These are phyloP conservation scores for Aphrophora alni DNA, from an alignment of 2,888 invertebrate species.

Conservation along the genomic window DNA sequence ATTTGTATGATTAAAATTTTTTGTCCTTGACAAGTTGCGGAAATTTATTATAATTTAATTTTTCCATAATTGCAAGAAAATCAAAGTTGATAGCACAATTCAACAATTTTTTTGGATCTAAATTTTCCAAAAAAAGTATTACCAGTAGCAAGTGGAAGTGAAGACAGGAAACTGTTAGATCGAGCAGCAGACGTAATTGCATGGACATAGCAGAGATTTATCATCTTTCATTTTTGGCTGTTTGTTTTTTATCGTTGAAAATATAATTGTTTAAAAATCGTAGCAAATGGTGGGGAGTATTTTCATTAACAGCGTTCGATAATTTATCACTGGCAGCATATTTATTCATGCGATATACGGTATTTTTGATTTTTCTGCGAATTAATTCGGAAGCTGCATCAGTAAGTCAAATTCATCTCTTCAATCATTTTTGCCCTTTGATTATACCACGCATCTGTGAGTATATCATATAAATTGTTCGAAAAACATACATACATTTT, in stretches of 20 bases:
- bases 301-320: not conserved
- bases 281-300: not conserved
- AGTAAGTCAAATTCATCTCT: not conserved
- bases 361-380: not conserved
- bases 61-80: not conserved
- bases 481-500: conserved; percentile 3
- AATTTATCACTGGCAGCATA: conserved; percentile 2
- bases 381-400: not conserved
- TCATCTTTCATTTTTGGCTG: not conserved
- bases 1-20: conserved; percentile 26
- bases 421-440: not conserved
- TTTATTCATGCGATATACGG: not conserved
- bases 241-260: not conserved
- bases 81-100: not conserved
- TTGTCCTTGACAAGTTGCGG: not conserved
- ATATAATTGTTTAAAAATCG: not conserved
- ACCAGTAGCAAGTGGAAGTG: not conserved
- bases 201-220: not conserved
- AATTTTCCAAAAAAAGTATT: not conserved
- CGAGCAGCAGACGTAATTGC: conserved; percentile 11
- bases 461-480: conserved; percentile 2
- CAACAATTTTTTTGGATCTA: not conserved
- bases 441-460: not conserved
- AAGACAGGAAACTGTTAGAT: not conserved
- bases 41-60: not conserved